phyloP scores from a whole-genome alignment of 2,113 vertebrate genomes.

The Chroicocephalus ridibundus region DNA sequence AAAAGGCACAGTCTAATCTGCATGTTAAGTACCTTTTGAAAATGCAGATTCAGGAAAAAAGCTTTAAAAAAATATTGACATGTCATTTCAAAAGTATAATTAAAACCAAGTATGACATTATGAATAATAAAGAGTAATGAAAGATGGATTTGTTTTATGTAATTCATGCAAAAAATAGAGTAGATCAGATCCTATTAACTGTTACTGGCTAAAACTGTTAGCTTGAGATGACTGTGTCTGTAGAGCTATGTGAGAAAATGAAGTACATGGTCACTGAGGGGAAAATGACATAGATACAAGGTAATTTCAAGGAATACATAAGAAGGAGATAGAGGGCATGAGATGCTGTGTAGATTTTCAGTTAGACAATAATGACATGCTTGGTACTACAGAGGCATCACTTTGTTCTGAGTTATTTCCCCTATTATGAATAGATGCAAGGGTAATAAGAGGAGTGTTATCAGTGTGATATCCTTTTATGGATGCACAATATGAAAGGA shows the following conservation, averaged over 20 bases:
- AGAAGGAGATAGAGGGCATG: not conserved
- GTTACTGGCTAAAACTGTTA: slow-evolving; percentile 45
- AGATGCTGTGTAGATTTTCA: not conserved
- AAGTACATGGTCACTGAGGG: not conserved
- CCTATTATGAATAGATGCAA: not conserved
- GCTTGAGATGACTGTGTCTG: slow-evolving; percentile 39
- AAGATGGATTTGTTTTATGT: not conserved
- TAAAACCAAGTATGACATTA: not conserved
- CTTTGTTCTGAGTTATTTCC: not conserved
- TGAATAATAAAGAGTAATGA: not conserved
- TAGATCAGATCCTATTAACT: slow-evolving; percentile 39
- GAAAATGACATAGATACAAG: not conserved
- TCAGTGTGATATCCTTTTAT: not conserved
- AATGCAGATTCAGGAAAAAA: not conserved
- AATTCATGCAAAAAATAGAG: not conserved
- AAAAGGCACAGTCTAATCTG: not conserved
- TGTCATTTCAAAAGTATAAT: not conserved
- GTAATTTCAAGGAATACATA: not conserved
- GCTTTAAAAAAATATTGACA: not conserved
- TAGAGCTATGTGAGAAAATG: slow-evolving; percentile 23
- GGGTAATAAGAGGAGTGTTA: not conserved
- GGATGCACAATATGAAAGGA: not conserved
- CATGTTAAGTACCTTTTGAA: not conserved
- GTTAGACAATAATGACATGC: not conserved
- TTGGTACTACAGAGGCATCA: not conserved